Base-by-base conservation (phyloP, 23 tunicate genomes). In the Ciona savignyi region DNA sequence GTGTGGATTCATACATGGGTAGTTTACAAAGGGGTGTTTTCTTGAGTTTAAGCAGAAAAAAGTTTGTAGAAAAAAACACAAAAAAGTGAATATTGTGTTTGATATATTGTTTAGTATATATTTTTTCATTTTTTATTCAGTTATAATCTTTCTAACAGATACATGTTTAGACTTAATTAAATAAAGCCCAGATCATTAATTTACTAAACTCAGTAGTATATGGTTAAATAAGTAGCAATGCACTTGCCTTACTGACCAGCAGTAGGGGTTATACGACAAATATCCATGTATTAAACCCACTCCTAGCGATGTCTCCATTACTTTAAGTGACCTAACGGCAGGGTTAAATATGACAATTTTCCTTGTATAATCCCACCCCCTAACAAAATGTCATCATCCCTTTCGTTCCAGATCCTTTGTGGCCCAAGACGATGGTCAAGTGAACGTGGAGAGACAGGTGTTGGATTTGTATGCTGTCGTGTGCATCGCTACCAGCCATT, bases 381-480 rank as follows among this genome's bases (percentile, higher is more conserved):
- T 42, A 42, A 42, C 15, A 42, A 42, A 9, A 6, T 42, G 15
- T 63, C 4, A 63, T 9, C 22, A 63, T 2, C 49, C 6, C 4
- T 63, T 63, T 63, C 28, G 6, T n/a, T 23, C 27, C 35, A 82
- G 87, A 74, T 74, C 80, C 6, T 82, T 67, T 62, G 62, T 74
- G 26, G 48, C 72, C 32, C 80, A 74, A 48, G 87, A 75, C 24
- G n/a, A n/a, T n/a, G 93, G 85, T 15, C 85, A 86, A 60, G 19
- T 33, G 0, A 71, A 76, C 4, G 83, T 77, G 23, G 87, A 82
- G 29, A 78, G 87, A 56, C 87, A 88, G n/a, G 62, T 77, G 15
- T 63, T 89, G 68, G 96, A 89, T 25, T 69, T 89, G 32, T 89
- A 85, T 65, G 89, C 96, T 1, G 96, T 89, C 3, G 96, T 89